phyloP scores from a whole-genome alignment of 1,140 invertebrate genomes.

The Hydropsyche tenuis region DNA sequence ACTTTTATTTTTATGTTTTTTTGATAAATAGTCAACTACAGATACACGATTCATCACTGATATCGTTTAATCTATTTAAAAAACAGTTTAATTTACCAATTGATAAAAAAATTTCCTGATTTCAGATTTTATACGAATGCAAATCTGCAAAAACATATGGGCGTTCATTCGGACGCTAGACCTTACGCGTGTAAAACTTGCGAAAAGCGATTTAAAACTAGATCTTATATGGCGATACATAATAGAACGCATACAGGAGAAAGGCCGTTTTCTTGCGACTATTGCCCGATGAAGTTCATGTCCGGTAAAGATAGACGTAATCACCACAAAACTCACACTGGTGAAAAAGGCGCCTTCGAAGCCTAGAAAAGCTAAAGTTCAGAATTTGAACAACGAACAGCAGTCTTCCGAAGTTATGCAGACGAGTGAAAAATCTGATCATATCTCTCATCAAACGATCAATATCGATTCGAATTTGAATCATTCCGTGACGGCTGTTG shows the following conservation, averaged over 20 bases:
- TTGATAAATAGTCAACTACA: too few species aligned
- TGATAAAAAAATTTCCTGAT: not conserved
- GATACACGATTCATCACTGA: too few species aligned
- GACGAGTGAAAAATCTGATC: not conserved
- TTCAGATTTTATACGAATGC: constrained; percentile 48
- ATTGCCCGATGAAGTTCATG: constrained; percentile 44
- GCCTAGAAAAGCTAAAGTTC: constrained; percentile 19
- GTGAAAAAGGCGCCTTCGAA: constrained; percentile 23
- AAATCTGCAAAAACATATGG: constrained; percentile 48
- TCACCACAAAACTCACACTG: constrained; percentile 40
- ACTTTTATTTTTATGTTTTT: too few species aligned
- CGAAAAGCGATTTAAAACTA: constrained; percentile 47
- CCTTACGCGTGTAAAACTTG: constrained; percentile 45
- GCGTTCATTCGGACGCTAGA: constrained; percentile 43
- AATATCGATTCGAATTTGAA: not conserved
- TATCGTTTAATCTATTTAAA: not conserved
- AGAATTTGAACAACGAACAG: not conserved
- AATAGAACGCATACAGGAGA: constrained; percentile 43
- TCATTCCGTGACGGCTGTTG: not conserved
- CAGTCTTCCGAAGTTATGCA: not conserved
- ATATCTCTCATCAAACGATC: not conserved
- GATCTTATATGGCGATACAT: constrained; percentile 42
- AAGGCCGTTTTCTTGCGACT: constrained; percentile 40
- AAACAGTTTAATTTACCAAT: not conserved
- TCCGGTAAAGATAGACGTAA: constrained; percentile 44